phyloP scores from a whole-genome alignment of 2,888 invertebrate species.

The Andrena chrysosceles region DNA sequence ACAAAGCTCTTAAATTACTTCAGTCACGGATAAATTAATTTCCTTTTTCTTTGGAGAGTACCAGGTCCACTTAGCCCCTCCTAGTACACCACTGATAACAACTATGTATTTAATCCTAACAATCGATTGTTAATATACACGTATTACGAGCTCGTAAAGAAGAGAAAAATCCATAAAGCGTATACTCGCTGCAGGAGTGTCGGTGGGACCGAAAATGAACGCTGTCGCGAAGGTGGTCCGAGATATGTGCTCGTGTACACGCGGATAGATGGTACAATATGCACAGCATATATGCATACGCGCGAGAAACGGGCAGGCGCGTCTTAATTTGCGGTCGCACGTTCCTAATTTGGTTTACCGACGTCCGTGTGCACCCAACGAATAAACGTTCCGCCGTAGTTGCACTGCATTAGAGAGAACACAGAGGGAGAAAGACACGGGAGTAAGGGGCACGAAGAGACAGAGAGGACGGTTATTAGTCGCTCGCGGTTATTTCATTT shows the following conservation, averaged over 20 bases:
- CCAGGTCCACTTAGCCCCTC: no score
- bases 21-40: no score
- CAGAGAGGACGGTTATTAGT: conserved; percentile 64
- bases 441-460: conserved; percentile 27
- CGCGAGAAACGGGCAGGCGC: conserved; percentile 54
- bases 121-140: background rate
- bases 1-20: no score
- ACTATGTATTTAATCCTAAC: no score
- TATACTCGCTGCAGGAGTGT: background rate
- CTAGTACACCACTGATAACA: no score
- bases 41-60: no score
- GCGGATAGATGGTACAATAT: background rate
- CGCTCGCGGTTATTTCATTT: conserved; percentile 71
- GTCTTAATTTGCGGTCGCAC: conserved; percentile 75
- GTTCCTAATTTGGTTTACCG: conserved; percentile 72
- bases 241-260: conserved; percentile 7
- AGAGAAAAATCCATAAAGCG: conserved; percentile 6
- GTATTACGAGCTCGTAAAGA: background rate
- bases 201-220: conserved; percentile 34
- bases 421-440: background rate
- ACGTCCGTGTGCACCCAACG: conserved; percentile 48
- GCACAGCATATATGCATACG: background rate
- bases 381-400: conserved; percentile 56
- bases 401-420: conserved; percentile 21
- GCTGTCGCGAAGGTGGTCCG: conserved; percentile 46